Percentiles rank a stretch among this genome's conserved stretches.
These are phyloP conservation scores for Cydia fagiglandana DNA, from an alignment of 1,140 invertebrate species.

Conservation along the genomic window DNA sequence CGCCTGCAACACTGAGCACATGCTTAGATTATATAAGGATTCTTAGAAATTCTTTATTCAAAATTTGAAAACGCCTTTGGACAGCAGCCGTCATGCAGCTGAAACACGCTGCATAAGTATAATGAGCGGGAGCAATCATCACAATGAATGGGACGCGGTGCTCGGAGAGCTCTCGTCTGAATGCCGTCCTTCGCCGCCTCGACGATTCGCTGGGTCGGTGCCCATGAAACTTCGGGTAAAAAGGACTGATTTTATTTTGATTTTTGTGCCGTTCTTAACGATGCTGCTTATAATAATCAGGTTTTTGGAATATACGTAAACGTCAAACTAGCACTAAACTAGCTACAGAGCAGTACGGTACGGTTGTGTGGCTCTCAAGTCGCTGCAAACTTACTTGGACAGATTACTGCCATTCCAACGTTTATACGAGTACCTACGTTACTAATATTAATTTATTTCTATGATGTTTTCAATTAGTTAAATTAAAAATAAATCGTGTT, in stretches of 20 bases:
- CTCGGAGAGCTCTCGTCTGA: constrained; percentile 55
- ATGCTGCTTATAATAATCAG: not conserved
- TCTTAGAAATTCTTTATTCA: not conserved
- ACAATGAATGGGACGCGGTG: constrained; percentile 68
- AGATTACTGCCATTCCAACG: too few relatives aligned
- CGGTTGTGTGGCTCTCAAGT: too few relatives aligned
- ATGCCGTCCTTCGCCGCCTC: constrained; percentile 55
- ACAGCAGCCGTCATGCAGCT: constrained; percentile 3
- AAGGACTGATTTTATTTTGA: constrained; percentile 2
- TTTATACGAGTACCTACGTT: too few relatives aligned
- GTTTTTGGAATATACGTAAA: too few relatives aligned
- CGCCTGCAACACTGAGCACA: too few relatives aligned
- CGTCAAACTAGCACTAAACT: too few relatives aligned
- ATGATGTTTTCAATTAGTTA: too few relatives aligned
- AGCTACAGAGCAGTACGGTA: too few relatives aligned
- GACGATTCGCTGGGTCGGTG: constrained; percentile 40
- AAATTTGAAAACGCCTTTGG: constrained; percentile 8
- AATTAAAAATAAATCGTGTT: too few relatives aligned
- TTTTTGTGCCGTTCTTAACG: not conserved
- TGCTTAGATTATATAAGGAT: not conserved
- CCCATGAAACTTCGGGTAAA: constrained; percentile 25
- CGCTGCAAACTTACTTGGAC: too few relatives aligned
- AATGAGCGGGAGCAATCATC: constrained; percentile 72
- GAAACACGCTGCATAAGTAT: constrained; percentile 39
- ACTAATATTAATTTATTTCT: too few relatives aligned